Percentiles rank a stretch among this genome's conserved stretches.
Evolutionary conservation across 1,140 invertebrate genomes (phyloP).

Genomic region (Solenopsis fugax): DNA sequence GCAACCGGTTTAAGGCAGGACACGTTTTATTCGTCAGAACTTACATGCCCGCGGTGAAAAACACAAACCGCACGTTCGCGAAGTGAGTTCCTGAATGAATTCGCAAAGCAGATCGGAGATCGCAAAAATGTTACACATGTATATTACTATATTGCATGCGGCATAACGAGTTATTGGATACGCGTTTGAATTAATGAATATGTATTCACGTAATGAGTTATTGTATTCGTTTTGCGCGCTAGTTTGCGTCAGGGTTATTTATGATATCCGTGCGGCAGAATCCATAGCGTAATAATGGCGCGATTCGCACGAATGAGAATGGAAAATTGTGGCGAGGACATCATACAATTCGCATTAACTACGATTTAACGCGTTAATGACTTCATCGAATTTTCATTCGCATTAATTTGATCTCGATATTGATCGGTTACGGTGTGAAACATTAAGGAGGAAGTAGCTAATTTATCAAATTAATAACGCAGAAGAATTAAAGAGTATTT

Average conservation of each 20-base stretch:
- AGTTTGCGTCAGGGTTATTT: constrained; percentile 25
- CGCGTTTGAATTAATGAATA: constrained; percentile 50
- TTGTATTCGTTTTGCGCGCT: constrained; percentile 42
- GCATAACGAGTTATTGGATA: constrained; percentile 37
- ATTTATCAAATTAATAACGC: not conserved
- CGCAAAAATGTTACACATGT: constrained; percentile 14
- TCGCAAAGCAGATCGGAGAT: constrained; percentile 25
- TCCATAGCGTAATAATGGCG: constrained; percentile 19
- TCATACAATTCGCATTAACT: constrained; percentile 23
- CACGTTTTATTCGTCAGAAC: not conserved
- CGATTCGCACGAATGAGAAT: not conserved
- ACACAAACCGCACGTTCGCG: constrained; percentile 47
- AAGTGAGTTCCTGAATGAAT: constrained; percentile 41
- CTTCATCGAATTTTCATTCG: constrained; percentile 27
- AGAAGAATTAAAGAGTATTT: constrained; percentile 55
- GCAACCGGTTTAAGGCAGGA: constrained; percentile 41
- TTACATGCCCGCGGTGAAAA: constrained; percentile 1
- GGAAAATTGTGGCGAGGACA: constrained; percentile 12
- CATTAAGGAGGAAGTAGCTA: not conserved
- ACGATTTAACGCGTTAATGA: not conserved
- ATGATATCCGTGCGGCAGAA: constrained; percentile 12
- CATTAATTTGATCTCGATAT: constrained; percentile 5
- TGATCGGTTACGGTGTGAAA: not conserved
- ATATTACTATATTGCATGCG: constrained; percentile 1
- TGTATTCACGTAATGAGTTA: constrained; percentile 49